phyloP scores from a whole-genome alignment of 2,888 invertebrate species.

The Polyommatus iphigenia region DNA sequence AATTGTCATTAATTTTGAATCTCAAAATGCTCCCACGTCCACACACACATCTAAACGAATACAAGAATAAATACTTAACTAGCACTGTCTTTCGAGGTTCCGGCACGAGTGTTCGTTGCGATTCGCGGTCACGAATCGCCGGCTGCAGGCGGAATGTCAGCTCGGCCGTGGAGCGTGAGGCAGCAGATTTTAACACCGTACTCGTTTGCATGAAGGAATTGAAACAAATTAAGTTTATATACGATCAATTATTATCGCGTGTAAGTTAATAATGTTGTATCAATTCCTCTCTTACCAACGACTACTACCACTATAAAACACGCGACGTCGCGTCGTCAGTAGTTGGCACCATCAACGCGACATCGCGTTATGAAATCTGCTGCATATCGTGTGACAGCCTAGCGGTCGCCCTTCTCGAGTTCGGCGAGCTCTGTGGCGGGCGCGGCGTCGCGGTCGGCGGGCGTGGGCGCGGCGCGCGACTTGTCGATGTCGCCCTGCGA shows the following conservation, averaged over 20 bases:
- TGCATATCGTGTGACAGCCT: slow-evolving; percentile 40
- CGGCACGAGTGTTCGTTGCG: slow-evolving; percentile 11
- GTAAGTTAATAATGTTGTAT: background rate
- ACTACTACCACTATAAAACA: background rate
- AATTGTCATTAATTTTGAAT: background rate
- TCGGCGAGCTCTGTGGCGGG: slow-evolving; percentile 85
- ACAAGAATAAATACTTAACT: slow-evolving; percentile 19
- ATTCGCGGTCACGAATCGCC: background rate
- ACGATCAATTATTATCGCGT: no score
- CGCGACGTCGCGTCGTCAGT: background rate
- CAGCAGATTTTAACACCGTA: background rate
- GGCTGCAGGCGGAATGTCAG: background rate
- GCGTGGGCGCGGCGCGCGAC: slow-evolving; percentile 54
- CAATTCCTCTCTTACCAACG: background rate
- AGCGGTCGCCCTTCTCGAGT: slow-evolving; percentile 76
- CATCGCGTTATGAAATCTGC: background rate
- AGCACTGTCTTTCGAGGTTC: slow-evolving; percentile 20
- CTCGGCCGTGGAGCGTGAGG: background rate
- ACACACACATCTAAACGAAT: background rate
- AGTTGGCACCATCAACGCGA: background rate
- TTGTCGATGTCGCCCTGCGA: slow-evolving; percentile 85
- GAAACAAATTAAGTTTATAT: background rate
- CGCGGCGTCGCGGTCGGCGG: slow-evolving; percentile 71
- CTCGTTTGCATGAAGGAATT: background rate
- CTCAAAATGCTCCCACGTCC: background rate